Conservation (phyloP, 2,113 vertebrate genomes). For the Daphoenositta chrysoptera region DNA sequence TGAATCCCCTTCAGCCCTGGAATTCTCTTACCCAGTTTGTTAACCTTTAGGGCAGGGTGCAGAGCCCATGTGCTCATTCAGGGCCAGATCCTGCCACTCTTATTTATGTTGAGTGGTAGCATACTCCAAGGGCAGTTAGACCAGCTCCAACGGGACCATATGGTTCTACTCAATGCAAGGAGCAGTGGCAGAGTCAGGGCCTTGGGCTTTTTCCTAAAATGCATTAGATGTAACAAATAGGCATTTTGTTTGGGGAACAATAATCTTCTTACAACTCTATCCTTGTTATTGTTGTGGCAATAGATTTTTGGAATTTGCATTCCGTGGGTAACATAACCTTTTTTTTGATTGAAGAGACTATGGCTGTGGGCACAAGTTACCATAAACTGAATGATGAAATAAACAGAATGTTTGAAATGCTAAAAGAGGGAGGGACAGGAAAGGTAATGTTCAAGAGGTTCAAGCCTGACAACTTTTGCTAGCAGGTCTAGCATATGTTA, state of each 20-base stretch:
- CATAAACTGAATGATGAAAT: neutral
- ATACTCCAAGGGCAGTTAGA: conserved; percentile 43
- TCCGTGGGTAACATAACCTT: neutral
- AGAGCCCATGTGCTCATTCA: conserved; percentile 39
- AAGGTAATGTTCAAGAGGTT: neutral
- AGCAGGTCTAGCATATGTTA: neutral
- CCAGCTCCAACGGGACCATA: conserved; percentile 44
- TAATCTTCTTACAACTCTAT: conserved; percentile 16
- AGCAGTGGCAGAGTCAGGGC: conserved; percentile 30
- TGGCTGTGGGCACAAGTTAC: neutral
- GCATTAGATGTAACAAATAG: conserved; percentile 30
- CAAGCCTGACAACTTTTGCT: neutral
- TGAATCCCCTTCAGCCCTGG: conserved; percentile 32
- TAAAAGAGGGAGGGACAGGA: neutral
- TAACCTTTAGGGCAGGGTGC: conserved; percentile 60
- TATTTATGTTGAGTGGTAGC: conserved; percentile 60
- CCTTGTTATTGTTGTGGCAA: neutral
- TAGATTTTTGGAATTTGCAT: conserved; percentile 2
- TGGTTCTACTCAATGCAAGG: conserved; percentile 40
- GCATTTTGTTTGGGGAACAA: conserved; percentile 43
- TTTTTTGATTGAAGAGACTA: neutral
- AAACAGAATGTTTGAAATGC: neutral
- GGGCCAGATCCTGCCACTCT: conserved; percentile 59
- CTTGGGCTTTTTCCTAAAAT: conserved; percentile 48
- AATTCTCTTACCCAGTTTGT: conserved; percentile 48